Evolutionary conservation across 2,888 invertebrate genomes (phyloP).

Genomic region (Atrina japonica): DNA sequence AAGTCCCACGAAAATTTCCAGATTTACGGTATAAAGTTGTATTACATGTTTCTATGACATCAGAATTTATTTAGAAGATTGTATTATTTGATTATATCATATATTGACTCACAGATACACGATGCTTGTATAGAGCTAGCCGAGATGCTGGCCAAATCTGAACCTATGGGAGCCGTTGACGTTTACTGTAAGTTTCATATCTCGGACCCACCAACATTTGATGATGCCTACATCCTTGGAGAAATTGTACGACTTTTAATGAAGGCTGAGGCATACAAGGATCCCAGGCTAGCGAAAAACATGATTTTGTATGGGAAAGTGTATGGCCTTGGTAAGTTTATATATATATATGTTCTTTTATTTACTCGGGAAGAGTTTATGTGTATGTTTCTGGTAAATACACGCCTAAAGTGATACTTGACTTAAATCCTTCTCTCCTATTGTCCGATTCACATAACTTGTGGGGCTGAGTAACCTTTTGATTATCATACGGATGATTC

Average conservation of each 20-base stretch:
- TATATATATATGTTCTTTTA: not conserved
- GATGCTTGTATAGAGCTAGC: conserved; percentile 80
- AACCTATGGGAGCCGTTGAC: conserved; percentile 78
- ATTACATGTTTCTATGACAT: too few relatives aligned
- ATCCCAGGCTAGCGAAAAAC: conserved; percentile 73
- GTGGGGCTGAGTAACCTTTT: too few relatives aligned
- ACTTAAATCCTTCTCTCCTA: too few relatives aligned
- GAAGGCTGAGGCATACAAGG: conserved; percentile 79
- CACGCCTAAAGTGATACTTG: too few relatives aligned
- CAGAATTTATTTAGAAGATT: too few relatives aligned
- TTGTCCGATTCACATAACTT: too few relatives aligned
- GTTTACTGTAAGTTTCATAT: conserved; percentile 78
- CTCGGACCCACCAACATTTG: conserved; percentile 76
- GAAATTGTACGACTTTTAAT: conserved; percentile 78
- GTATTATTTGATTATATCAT: too few relatives aligned
- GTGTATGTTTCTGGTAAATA: not conserved
- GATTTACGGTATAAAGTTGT: too few relatives aligned
- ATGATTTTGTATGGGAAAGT: conserved; percentile 78
- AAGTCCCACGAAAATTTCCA: too few relatives aligned
- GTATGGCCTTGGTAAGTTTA: conserved; percentile 74
- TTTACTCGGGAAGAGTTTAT: not conserved
- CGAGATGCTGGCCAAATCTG: conserved; percentile 74
- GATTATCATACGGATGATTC: too few relatives aligned
- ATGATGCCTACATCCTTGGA: conserved; percentile 80
- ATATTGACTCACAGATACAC: conserved; percentile 78